Conservation (phyloP, 2,888 invertebrate species). For the Archips xylosteana region DNA sequence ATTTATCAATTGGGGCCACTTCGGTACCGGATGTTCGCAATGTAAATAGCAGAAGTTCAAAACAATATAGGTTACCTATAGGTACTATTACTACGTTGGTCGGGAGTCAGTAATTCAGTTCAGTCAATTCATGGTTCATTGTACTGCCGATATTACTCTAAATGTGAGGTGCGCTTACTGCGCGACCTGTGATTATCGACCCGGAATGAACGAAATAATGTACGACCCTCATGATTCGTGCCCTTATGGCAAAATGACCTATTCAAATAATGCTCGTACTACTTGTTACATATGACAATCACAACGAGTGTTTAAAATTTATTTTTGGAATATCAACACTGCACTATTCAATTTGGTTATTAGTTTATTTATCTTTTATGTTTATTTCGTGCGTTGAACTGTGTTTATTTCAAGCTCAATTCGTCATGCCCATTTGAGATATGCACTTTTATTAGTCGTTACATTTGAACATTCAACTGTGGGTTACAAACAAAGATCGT, state of each 20-base stretch:
- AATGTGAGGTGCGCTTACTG: too few species aligned
- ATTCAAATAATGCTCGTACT: slow-evolving; percentile 26
- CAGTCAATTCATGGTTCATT: slow-evolving; percentile 60
- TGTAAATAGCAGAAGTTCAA: slow-evolving; percentile 48
- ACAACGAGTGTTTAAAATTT: slow-evolving; percentile 23
- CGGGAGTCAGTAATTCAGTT: slow-evolving; percentile 52
- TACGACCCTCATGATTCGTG: too few species aligned
- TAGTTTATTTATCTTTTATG: neutral
- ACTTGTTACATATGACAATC: slow-evolving; percentile 21
- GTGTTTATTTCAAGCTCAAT: slow-evolving; percentile 21
- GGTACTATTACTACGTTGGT: slow-evolving; percentile 13
- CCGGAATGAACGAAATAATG: too few species aligned
- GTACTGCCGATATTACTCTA: slow-evolving; percentile 56
- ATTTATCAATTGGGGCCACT: slow-evolving; percentile 56
- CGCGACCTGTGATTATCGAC: too few species aligned
- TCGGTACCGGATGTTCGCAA: slow-evolving; percentile 54
- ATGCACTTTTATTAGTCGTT: neutral
- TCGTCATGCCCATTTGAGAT: neutral
- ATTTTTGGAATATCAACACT: slow-evolving; percentile 16
- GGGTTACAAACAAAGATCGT: neutral
- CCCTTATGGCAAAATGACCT: neutral
- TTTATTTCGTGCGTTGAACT: slow-evolving; percentile 14
- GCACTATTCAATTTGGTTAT: slow-evolving; percentile 13
- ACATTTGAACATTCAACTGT: neutral
- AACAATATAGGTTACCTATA: slow-evolving; percentile 36